Percentiles rank a stretch among this genome's conserved stretches.
Evolutionary conservation across 2,888 invertebrate genomes (phyloP).

Genomic region (Nycteola revayana): DNA sequence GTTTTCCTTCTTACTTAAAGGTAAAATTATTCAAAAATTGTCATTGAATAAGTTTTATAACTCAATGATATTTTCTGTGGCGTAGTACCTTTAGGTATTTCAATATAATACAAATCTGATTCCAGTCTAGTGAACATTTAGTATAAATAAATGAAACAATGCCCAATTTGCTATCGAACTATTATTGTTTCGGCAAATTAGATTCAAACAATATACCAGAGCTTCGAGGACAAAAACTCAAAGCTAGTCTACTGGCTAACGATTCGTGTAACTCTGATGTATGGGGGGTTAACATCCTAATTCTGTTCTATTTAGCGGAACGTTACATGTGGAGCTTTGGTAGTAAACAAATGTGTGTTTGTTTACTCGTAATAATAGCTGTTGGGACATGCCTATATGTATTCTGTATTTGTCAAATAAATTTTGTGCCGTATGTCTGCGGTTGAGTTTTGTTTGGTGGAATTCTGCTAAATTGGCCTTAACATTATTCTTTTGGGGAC

Average conservation of each 20-base stretch:
- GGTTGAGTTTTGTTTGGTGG: neutral
- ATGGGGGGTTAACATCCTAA: slow-evolving; percentile 42
- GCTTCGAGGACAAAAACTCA: slow-evolving; percentile 17
- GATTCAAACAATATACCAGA: slow-evolving; percentile 14
- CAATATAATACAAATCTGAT: too few species aligned
- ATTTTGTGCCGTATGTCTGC: neutral
- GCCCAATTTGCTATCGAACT: slow-evolving; percentile 1
- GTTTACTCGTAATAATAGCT: slow-evolving; percentile 17
- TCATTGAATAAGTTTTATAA: too few species aligned
- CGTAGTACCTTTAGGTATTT: too few species aligned
- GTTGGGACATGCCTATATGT: slow-evolving; percentile 6
- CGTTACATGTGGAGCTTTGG: slow-evolving; percentile 23
- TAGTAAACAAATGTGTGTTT: slow-evolving; percentile 19
- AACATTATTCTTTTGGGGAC: too few species aligned
- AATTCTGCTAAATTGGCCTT: too few species aligned
- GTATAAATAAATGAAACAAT: too few species aligned
- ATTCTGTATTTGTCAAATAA: slow-evolving; percentile 5
- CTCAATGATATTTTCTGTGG: too few species aligned
- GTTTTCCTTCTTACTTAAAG: too few species aligned
- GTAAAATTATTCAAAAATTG: too few species aligned
- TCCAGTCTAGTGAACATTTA: too few species aligned
- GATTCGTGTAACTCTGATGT: slow-evolving; percentile 43
- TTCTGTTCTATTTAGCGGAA: slow-evolving; percentile 45
- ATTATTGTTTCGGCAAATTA: slow-evolving; percentile 16
- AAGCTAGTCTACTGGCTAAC: slow-evolving; percentile 27